These are phyloP conservation scores for Catostomus latipinnis DNA, from an alignment of 2,797 vertebrate species.

Conservation along the genomic window DNA sequence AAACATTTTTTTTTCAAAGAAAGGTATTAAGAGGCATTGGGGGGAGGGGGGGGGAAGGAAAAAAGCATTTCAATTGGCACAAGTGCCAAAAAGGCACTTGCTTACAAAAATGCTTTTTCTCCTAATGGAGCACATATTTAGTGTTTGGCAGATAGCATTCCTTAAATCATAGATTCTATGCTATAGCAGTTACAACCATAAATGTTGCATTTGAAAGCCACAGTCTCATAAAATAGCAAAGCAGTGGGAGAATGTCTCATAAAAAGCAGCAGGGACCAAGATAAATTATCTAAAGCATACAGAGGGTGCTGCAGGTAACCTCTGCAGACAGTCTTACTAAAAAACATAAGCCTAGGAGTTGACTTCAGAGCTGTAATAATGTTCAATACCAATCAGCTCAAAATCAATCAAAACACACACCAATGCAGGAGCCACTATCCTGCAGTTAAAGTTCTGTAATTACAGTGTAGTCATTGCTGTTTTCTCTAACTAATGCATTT, in stretches of 20 bases:
- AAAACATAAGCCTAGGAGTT: conserved; percentile 44
- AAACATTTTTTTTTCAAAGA: conserved; percentile 81
- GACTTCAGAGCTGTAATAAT: conserved; percentile 53
- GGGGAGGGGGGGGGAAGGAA: conserved; percentile 76
- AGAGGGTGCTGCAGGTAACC: conserved; percentile 37
- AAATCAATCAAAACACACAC: conserved; percentile 34
- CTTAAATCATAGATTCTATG: conserved; percentile 56
- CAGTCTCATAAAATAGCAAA: conserved; percentile 54
- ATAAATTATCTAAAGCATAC: conserved; percentile 46
- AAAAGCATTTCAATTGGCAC: conserved; percentile 83
- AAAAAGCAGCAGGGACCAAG: conserved; percentile 43
- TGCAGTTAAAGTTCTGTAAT: conserved; percentile 57
- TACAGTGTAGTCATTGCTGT: conserved; percentile 55
- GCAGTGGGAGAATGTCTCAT: conserved; percentile 44
- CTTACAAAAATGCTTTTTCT: conserved; percentile 85
- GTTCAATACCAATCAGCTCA: conserved; percentile 57
- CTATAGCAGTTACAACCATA: conserved; percentile 58
- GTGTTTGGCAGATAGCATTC: conserved; percentile 81
- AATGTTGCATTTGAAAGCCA: conserved; percentile 59
- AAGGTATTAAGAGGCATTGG: conserved; percentile 68
- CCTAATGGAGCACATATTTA: conserved; percentile 85
- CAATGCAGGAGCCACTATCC: conserved; percentile 59
- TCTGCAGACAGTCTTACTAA: conserved; percentile 44
- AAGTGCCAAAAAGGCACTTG: conserved; percentile 77
- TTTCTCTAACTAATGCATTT: conserved; percentile 54